Conservation (phyloP, 2,888 invertebrate species). For the Thereva unica region DNA sequence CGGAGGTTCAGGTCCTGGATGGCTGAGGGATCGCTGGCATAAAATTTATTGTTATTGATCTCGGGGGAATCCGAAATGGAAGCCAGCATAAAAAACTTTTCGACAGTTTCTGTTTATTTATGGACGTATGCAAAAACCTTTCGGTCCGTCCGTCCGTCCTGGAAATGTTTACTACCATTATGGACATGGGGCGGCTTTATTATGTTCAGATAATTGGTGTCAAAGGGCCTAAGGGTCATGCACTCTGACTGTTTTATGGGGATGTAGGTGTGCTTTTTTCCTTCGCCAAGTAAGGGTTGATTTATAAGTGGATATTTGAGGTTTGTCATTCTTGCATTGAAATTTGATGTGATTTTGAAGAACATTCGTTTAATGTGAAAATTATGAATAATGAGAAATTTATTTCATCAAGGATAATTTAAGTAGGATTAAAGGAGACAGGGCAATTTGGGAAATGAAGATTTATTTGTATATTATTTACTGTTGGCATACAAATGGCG, state of each 20-base stretch:
- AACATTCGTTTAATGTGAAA: too few relatives aligned
- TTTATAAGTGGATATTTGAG: too few relatives aligned
- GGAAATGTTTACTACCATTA: background rate
- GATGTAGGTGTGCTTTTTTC: background rate
- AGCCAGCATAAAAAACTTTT: slow-evolving; percentile 32
- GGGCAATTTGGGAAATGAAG: background rate
- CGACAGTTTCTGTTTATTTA: slow-evolving; percentile 35
- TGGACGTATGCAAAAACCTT: slow-evolving; percentile 26
- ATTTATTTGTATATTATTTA: background rate
- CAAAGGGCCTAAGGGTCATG: slow-evolving; percentile 16
- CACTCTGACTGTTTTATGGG: slow-evolving; percentile 3
- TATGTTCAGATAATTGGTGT: slow-evolving; percentile 30
- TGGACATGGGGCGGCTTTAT: slow-evolving; percentile 9
- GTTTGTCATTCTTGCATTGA: too few relatives aligned
- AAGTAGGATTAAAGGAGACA: background rate
- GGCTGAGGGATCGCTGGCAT: slow-evolving; percentile 31
- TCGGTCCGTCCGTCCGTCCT: slow-evolving; percentile 1
- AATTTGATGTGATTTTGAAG: too few relatives aligned
- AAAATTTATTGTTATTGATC: slow-evolving; percentile 37
- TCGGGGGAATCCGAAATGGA: slow-evolving; percentile 31
- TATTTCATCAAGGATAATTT: too few relatives aligned
- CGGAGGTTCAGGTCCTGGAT: background rate
- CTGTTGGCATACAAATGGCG: background rate
- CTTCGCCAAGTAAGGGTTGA: background rate
- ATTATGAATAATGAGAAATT: too few relatives aligned